Evolutionary conservation across 2,888 invertebrate genomes (phyloP).

Genomic region (Lamproptera curius): DNA sequence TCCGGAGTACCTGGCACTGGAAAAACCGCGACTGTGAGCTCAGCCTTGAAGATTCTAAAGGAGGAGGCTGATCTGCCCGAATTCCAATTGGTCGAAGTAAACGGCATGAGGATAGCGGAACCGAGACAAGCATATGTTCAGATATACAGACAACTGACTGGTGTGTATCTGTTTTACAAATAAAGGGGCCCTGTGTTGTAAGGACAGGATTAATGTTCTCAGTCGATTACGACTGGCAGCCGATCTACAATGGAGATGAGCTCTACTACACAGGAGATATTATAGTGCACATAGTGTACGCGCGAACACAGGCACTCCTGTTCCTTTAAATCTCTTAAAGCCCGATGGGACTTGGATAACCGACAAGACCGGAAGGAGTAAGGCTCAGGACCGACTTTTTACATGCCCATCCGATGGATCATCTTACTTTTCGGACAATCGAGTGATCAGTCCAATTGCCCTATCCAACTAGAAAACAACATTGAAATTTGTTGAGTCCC

Average conservation of each 20-base stretch:
- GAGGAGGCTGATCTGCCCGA: conserved; percentile 79
- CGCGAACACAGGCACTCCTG: too few relatives aligned
- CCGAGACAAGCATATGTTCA: conserved; percentile 94
- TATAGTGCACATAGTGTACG: neutral
- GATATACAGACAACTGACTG: conserved; percentile 85
- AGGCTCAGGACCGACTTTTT: too few relatives aligned
- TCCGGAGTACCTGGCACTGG: conserved; percentile 98
- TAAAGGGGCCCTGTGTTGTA: too few relatives aligned
- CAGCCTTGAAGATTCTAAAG: conserved; percentile 87
- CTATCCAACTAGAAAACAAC: too few relatives aligned
- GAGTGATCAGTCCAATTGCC: too few relatives aligned
- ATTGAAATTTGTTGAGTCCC: too few relatives aligned
- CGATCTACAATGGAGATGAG: neutral
- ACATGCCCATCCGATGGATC: too few relatives aligned
- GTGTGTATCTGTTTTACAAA: too few relatives aligned
- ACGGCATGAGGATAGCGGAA: conserved; percentile 96
- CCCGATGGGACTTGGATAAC: neutral
- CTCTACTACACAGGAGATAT: neutral
- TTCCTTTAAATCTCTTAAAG: neutral
- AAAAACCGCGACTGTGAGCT: conserved; percentile 97
- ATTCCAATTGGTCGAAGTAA: conserved; percentile 91
- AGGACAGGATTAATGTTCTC: neutral
- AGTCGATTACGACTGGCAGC: neutral
- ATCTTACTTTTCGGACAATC: too few relatives aligned
- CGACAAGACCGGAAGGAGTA: neutral